phyloP scores from a whole-genome alignment of 2,113 vertebrate species.

The Periophthalmus modestus region DNA sequence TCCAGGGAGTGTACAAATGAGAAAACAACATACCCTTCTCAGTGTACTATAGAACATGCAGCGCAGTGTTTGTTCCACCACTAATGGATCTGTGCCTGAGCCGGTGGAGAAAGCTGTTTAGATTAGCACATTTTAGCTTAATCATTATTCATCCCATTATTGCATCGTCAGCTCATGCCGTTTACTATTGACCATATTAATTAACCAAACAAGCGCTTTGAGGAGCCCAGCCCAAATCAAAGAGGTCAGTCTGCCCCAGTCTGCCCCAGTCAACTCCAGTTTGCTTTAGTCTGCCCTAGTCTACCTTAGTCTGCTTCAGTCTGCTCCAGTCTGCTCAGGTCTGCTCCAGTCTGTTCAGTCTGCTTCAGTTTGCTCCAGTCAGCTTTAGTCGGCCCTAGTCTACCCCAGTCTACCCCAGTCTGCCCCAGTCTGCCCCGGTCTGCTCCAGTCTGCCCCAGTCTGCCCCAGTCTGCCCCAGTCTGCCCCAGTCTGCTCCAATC shows the following conservation, averaged over 20 bases:
- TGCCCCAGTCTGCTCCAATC: too few species aligned
- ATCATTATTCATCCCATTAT: background rate
- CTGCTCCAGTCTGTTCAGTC: too few species aligned
- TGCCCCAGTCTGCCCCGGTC: too few species aligned
- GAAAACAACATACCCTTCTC: background rate
- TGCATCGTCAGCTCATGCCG: background rate
- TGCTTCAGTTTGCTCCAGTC: too few species aligned
- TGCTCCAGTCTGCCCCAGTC: too few species aligned
- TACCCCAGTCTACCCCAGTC: too few species aligned
- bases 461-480: too few species aligned
- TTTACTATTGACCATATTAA: slow-evolving; percentile 9
- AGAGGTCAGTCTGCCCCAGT: background rate
- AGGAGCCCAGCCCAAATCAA: background rate
- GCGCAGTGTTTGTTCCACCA: background rate
- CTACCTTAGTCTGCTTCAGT: too few species aligned
- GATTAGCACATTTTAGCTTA: background rate
- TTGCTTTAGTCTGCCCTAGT: too few species aligned
- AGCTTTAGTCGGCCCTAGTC: too few species aligned
- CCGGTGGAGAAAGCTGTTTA: background rate
- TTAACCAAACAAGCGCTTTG: slow-evolving; percentile 1
- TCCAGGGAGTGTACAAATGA: background rate
- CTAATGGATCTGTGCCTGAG: background rate
- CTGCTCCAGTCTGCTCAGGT: too few species aligned
- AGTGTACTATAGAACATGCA: background rate
- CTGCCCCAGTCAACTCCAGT: too few species aligned